phyloP scores from a whole-genome alignment of 2,888 invertebrate species.

The Ennomos quercinarius region DNA sequence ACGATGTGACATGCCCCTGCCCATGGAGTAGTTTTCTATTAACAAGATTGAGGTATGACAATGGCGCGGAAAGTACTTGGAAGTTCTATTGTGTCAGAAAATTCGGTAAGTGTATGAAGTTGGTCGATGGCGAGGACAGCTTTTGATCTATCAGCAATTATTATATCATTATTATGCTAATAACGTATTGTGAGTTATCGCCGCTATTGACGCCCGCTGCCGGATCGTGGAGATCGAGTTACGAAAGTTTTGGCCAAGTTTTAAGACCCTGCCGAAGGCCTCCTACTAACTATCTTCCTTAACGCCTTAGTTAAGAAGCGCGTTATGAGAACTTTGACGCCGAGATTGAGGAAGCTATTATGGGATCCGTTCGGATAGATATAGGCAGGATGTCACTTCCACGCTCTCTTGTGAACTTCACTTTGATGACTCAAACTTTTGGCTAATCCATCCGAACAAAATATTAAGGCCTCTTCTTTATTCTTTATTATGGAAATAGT shows the following conservation, averaged over 20 bases:
- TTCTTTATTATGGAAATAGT: slow-evolving; percentile 38
- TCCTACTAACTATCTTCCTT: slow-evolving; percentile 83
- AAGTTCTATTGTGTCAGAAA: slow-evolving; percentile 17
- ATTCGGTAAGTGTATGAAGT: slow-evolving; percentile 11
- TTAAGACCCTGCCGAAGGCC: slow-evolving; percentile 82
- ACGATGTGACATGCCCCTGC: slow-evolving; percentile 35
- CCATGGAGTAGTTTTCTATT: slow-evolving; percentile 31
- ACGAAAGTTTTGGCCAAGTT: slow-evolving; percentile 80
- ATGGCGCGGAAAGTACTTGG: slow-evolving; percentile 17
- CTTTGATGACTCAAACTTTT: slow-evolving; percentile 79
- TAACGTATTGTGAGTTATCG: slow-evolving; percentile 78
- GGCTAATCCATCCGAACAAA: slow-evolving; percentile 67
- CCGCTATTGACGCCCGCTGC: slow-evolving; percentile 69
- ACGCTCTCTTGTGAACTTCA: slow-evolving; percentile 81
- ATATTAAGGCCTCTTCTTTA: slow-evolving; percentile 47
- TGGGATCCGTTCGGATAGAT: slow-evolving; percentile 81
- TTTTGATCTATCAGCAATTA: slow-evolving; percentile 47
- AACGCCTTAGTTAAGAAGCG: slow-evolving; percentile 84
- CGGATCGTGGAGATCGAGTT: slow-evolving; percentile 78
- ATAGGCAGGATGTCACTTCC: slow-evolving; percentile 83
- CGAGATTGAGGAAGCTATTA: slow-evolving; percentile 85
- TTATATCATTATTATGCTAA: slow-evolving; percentile 75
- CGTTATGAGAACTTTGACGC: slow-evolving; percentile 85
- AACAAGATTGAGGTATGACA: slow-evolving; percentile 29
- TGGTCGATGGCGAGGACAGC: slow-evolving; percentile 16